phyloP scores from a whole-genome alignment of 2,888 invertebrate species.

The Platycheirus rosarum region DNA sequence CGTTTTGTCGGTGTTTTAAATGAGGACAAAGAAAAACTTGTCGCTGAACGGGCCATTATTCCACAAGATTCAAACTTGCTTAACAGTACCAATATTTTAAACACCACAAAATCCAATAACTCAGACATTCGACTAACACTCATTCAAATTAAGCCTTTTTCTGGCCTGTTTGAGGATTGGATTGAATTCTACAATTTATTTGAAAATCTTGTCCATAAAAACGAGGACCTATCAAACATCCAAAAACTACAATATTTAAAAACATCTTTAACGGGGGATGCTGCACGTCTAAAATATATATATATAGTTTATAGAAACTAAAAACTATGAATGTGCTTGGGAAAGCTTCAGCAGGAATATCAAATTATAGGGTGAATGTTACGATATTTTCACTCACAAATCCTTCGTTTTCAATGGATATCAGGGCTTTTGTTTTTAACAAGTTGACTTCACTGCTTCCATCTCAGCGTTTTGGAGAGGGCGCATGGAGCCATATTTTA shows the following conservation, averaged over 20 bases:
- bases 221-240: too few species aligned
- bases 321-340: not conserved
- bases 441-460: conserved; percentile 14
- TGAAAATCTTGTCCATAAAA: too few species aligned
- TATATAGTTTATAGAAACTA: conserved; percentile 16
- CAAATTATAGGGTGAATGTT: too few species aligned
- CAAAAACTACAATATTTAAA: conserved; percentile 18
- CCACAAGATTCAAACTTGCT: not conserved
- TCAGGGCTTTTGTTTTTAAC: conserved; percentile 11
- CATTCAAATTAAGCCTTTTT: too few species aligned
- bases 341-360: too few species aligned
- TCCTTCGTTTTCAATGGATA: not conserved
- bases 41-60: not conserved
- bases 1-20: not conserved
- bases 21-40: not conserved
- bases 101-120: conserved; percentile 4
- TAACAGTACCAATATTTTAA: conserved; percentile 11
- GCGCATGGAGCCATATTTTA: conserved; percentile 1
- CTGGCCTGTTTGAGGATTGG: too few species aligned
- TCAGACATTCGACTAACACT: not conserved
- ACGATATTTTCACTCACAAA: too few species aligned
- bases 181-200: too few species aligned
- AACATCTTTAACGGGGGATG: conserved; percentile 15
- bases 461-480: not conserved
- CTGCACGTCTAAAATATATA: conserved; percentile 23